These are phyloP conservation scores for Leptobrachium leishanense DNA, from an alignment of 2,113 vertebrate species.

Conservation along the genomic window DNA sequence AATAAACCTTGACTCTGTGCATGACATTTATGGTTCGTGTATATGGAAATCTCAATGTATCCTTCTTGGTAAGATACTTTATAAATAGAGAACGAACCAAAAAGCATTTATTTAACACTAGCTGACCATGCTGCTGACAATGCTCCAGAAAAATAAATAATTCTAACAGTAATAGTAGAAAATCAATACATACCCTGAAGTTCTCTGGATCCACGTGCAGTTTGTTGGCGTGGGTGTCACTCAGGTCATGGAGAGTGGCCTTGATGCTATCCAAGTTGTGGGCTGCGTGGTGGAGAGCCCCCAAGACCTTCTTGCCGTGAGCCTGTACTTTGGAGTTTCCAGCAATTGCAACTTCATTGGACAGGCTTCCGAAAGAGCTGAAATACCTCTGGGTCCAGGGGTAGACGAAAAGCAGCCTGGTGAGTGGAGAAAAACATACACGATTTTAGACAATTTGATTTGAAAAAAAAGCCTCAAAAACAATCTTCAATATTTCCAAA, in stretches of 20 bases:
- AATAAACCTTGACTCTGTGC: too few species aligned
- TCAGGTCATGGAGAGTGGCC: constrained; percentile 53
- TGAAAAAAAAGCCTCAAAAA: too few species aligned
- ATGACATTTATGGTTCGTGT: too few species aligned
- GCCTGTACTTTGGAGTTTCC: constrained; percentile 49
- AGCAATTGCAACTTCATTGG: constrained; percentile 26
- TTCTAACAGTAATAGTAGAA: too few species aligned
- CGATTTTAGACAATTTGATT: not conserved
- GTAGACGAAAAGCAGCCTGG: constrained; percentile 56
- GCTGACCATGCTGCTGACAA: too few species aligned
- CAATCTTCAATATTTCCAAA: too few species aligned
- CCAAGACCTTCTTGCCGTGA: constrained; percentile 60
- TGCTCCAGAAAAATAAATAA: too few species aligned
- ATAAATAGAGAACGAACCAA: too few species aligned
- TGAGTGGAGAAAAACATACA: accelerated
- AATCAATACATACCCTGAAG: constrained; percentile 49
- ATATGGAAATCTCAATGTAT: too few species aligned
- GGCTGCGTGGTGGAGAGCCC: constrained; percentile 66
- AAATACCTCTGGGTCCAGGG: constrained; percentile 70
- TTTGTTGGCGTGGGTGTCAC: constrained; percentile 67
- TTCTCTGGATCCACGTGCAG: constrained; percentile 70
- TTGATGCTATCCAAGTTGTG: constrained; percentile 76
- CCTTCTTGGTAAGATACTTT: too few species aligned
- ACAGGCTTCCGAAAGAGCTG: constrained; percentile 46
- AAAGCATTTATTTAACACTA: too few species aligned